Evolutionary conservation across 92 coral and sea anemone species (phyloP).

Genomic region (Heliopora coerulea): DNA sequence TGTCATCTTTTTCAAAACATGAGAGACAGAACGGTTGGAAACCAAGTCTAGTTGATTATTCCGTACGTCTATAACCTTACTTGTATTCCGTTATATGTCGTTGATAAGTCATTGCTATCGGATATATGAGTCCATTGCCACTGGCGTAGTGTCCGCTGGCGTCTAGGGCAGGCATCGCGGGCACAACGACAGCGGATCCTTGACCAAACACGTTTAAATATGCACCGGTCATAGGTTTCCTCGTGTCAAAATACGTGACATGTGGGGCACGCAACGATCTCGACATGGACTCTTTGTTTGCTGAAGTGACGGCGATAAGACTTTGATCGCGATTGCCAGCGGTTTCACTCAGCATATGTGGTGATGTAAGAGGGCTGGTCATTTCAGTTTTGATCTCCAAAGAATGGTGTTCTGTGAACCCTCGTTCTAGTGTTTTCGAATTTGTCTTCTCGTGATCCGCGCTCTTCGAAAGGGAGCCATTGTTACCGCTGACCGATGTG

Average conservation of each 20-base stretch:
- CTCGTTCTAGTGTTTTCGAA: neutral
- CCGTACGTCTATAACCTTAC: no score
- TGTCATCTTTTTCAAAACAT: no score
- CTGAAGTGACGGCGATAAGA: neutral
- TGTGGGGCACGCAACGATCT: neutral
- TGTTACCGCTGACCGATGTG: constrained; percentile 9
- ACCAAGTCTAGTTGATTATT: no score
- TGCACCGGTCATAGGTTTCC: constrained; percentile 4
- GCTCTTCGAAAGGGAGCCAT: neutral
- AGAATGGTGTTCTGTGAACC: neutral
- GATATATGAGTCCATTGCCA: neutral
- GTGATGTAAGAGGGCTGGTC: neutral
- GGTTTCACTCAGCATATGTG: neutral
- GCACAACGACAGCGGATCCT: constrained; percentile 8
- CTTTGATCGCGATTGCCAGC: neutral
- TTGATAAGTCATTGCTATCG: neutral
- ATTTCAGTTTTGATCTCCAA: neutral
- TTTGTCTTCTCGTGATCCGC: neutral
- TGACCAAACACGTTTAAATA: constrained; percentile 26
- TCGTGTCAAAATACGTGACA: constrained; percentile 17
- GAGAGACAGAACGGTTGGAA: no score
- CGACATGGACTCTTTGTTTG: neutral
- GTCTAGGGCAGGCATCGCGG: constrained; percentile 29
- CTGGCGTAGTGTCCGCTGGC: constrained; percentile 28
- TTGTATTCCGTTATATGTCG: neutral